Conservation (phyloP, 2,888 invertebrate species). For the Coleophora flavipennella region DNA sequence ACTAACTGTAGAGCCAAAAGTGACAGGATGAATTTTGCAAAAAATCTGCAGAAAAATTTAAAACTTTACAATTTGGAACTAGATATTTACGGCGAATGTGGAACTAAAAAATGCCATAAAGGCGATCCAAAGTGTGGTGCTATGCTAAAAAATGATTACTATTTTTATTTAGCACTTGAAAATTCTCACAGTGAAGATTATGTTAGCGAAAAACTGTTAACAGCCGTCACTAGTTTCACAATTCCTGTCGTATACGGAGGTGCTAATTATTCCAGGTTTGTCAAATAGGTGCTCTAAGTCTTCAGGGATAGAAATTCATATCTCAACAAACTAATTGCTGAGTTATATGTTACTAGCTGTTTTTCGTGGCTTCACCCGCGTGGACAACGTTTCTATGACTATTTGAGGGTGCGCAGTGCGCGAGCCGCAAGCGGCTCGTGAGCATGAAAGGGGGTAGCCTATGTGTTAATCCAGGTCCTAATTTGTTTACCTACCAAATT, state of each 20-base stretch:
- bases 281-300: neutral
- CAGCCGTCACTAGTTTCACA: conserved; percentile 69
- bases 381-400: too few relatives aligned
- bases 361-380: too few relatives aligned
- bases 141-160: conserved; percentile 72
- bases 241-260: conserved; percentile 80
- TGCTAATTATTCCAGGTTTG: conserved; percentile 72
- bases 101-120: conserved; percentile 37
- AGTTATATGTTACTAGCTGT: neutral
- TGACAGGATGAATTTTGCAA: conserved; percentile 30
- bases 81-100: conserved; percentile 72
- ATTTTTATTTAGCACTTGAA: conserved; percentile 81
- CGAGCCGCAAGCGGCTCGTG: too few relatives aligned
- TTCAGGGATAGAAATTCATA: neutral
- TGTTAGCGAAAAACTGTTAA: conserved; percentile 74
- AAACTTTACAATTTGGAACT: conserved; percentile 33
- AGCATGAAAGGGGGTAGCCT: too few relatives aligned
- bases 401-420: too few relatives aligned
- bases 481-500: too few relatives aligned
- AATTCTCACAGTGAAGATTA: conserved; percentile 77
- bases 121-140: conserved; percentile 30
- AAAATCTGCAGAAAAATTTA: conserved; percentile 31
- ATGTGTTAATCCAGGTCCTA: too few relatives aligned
- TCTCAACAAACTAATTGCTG: neutral
- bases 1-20: conserved; percentile 47